A percentile compares a stretch with the other conserved stretches of the same genome.
phyloP scores from a whole-genome alignment of 2,888 invertebrate genomes.

The Drosophila anomalata region DNA sequence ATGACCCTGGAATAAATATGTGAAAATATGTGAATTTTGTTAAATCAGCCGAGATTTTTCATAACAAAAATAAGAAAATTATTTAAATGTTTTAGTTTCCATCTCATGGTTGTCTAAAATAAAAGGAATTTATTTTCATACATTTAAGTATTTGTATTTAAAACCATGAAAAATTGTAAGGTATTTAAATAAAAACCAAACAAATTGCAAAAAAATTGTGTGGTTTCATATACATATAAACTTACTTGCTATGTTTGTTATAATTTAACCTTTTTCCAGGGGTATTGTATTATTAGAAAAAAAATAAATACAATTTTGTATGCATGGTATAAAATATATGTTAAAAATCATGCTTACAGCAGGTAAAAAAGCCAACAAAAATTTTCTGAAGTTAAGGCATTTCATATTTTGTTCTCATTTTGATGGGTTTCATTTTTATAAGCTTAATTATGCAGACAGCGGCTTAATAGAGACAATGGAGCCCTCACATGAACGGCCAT shows the following conservation, averaged over 20 bases:
- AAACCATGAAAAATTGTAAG: not conserved
- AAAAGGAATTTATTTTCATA: not conserved
- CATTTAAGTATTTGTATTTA: not conserved
- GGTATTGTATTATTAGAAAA: too few species aligned
- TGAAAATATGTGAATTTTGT: not conserved
- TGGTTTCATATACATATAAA: not conserved
- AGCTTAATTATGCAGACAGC: slow-evolving; percentile 44
- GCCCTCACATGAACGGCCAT: slow-evolving; percentile 29
- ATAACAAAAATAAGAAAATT: not conserved
- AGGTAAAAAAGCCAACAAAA: too few species aligned
- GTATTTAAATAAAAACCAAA: not conserved
- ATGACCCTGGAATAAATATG: not conserved
- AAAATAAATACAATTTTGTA: too few species aligned
- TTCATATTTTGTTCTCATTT: slow-evolving; percentile 5
- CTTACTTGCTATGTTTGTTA: not conserved
- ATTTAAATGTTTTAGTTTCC: not conserved
- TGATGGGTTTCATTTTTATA: slow-evolving; percentile 27
- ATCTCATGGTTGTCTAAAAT: not conserved
- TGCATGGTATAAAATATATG: too few species aligned
- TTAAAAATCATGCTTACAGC: too few species aligned
- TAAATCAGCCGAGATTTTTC: not conserved
- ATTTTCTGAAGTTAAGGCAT: not conserved
- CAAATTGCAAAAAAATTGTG: not conserved
- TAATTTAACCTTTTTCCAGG: too few species aligned
- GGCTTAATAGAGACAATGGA: slow-evolving; percentile 26